Evolutionary conservation across 2,797 vertebrate genomes (phyloP).

Genomic region (Pseudochirops corinnae): DNA sequence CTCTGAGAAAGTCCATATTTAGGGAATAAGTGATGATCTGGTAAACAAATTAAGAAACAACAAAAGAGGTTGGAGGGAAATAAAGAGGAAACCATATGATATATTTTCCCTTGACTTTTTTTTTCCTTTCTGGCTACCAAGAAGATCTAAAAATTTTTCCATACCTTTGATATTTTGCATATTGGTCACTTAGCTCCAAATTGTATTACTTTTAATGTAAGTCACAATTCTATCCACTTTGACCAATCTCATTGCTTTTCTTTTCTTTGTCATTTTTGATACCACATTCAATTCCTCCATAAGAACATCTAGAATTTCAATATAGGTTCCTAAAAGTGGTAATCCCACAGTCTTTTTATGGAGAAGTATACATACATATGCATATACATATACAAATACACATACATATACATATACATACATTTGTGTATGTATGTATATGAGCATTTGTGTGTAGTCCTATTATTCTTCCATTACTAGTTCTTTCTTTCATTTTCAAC

Average conservation of each 20-base stretch:
- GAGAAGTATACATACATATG: not conserved
- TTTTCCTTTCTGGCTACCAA: not conserved
- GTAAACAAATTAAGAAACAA: not conserved
- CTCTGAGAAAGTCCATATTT: not conserved
- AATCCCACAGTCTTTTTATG: not conserved
- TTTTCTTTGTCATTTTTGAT: not conserved
- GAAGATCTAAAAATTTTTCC: not conserved
- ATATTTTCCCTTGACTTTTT: not conserved
- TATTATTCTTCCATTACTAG: not conserved
- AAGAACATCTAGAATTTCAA: not conserved
- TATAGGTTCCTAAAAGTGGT: not conserved
- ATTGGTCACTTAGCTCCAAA: not conserved
- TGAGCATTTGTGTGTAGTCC: too few relatives aligned
- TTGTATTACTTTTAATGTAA: not conserved
- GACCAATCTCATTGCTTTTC: not conserved
- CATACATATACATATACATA: too few relatives aligned
- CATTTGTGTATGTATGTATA: too few relatives aligned
- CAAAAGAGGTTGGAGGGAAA: not conserved
- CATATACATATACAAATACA: too few relatives aligned
- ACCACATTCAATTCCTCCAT: not conserved
- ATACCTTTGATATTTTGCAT: not conserved
- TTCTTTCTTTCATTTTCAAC: not conserved
- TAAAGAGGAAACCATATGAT: not conserved
- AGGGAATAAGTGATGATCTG: not conserved
- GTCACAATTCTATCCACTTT: not conserved